phyloP scores from a whole-genome alignment of 2,113 vertebrate genomes.

The Neolamprologus ventralis region DNA sequence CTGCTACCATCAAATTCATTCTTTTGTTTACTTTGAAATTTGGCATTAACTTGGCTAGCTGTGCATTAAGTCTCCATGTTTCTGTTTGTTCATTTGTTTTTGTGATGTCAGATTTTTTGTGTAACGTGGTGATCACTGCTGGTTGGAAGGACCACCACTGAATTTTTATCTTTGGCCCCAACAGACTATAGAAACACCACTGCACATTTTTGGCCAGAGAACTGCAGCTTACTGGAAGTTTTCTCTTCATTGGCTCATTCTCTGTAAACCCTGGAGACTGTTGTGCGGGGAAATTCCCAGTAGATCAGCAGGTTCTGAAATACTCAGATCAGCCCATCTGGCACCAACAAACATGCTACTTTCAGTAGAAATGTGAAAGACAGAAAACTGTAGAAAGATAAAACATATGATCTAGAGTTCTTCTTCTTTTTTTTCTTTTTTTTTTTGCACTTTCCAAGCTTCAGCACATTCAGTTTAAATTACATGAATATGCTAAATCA shows the following conservation, averaged over 20 bases:
- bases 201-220: not conserved
- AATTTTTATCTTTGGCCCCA: not conserved
- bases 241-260: not conserved
- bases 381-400: fast-evolving
- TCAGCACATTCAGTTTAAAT: not conserved
- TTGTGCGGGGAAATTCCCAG: not conserved
- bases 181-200: not conserved
- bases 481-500: not conserved
- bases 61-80: not conserved
- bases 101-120: not conserved
- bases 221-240: not conserved
- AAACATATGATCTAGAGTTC: not conserved
- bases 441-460: not conserved
- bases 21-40: not conserved
- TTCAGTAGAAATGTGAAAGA: not conserved
- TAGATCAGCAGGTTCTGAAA: not conserved
- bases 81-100: not conserved
- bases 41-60: not conserved
- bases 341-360: not conserved
- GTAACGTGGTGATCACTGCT: not conserved
- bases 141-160: not conserved
- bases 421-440: fast-evolving
- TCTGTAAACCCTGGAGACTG: not conserved
- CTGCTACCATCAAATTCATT: not conserved
- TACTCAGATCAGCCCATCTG: not conserved